Base-by-base conservation (phyloP, 2,888 invertebrate species). In the Tribolium freemani region DNA sequence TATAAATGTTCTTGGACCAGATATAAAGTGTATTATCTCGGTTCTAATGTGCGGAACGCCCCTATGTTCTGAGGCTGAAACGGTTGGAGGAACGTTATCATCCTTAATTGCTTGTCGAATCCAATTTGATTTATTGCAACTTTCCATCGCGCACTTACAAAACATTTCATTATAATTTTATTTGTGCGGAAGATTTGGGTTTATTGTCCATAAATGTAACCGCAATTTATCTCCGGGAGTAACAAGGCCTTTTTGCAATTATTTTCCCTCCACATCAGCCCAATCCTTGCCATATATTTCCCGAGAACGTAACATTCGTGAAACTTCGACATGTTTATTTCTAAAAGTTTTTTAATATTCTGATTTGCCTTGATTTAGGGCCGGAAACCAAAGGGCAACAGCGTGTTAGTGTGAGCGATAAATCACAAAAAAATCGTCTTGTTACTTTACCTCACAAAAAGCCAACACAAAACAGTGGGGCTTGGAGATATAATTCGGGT, bases 291-390 rank as follows among this genome's bases (percentile, higher is more conserved):
- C 20, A 50, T 50, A 72, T 72, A 72, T 57, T 58, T 64, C 38
- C 56, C 46, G 20, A 0, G 53, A 69, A 69, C 53, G 73, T 69
- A 58, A 60, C 69, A 69, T 73, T 60, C 45, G 20, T 13, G 30
- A 45, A 67, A 48, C 48, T 70, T 73, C 70, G 73, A 70, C 70
- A 73, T 73, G 70, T 73, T 73, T 73, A 73, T 70, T 60, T 50
- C 45, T 46, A 53, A 51, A 77, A 77, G 67, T 77, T 77, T 77
- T 77, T 76, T 73, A 77, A 77, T 77, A 77, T 76, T 71, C 73
- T 72, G 77, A 77, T 76, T 71, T 73, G 71, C 67, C 45, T 69
- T 77, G 77, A 77, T 77, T 77, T 77, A 77, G 64, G 45, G 69
- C 75, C 21, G 13, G 10, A 71, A 44, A 30, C 71, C 70, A 68